Evolutionary conservation across 2,888 invertebrate genomes (phyloP).

Genomic region (Clusia tigrina): DNA sequence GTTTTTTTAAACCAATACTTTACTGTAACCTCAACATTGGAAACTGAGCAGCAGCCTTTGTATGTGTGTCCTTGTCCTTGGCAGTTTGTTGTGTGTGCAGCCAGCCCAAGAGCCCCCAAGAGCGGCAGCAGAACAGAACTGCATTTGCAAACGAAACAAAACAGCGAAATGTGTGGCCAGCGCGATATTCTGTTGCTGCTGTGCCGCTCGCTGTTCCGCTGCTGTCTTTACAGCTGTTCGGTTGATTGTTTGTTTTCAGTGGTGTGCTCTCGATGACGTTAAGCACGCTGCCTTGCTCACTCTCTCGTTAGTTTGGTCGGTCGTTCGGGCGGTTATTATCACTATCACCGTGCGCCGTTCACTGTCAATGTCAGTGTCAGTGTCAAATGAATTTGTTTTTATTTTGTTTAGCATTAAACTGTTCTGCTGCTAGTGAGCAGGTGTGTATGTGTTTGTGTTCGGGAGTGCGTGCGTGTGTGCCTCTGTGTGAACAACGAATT

Average conservation of each 20-base stretch:
- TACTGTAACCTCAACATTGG: conserved; percentile 29
- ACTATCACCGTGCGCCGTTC: conserved; percentile 35
- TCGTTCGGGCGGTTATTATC: conserved; percentile 29
- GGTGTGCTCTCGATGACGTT: neutral
- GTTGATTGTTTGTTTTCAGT: conserved; percentile 5
- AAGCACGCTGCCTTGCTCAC: neutral
- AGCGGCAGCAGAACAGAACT: conserved; percentile 7
- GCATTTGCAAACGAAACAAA: neutral
- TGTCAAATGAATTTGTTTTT: conserved; percentile 30
- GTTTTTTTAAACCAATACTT: conserved; percentile 13
- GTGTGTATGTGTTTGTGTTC: neutral
- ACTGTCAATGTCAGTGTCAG: conserved; percentile 43
- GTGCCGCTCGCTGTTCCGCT: neutral
- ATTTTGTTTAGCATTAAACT: neutral
- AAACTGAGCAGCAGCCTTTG: conserved; percentile 26
- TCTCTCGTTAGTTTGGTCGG: neutral
- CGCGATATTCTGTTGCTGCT: conserved; percentile 29
- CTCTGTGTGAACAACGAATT: too few species aligned
- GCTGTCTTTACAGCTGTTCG: conserved; percentile 1
- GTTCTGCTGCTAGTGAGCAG: too few species aligned
- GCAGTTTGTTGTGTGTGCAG: conserved; percentile 39
- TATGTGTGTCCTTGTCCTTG: conserved; percentile 47
- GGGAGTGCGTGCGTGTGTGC: neutral
- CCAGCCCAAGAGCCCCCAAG: conserved; percentile 26
- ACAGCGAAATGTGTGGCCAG: neutral